Percentiles rank a stretch among this genome's conserved stretches.
These are phyloP conservation scores for Achatina immaculata DNA, from an alignment of 1,140 invertebrate genomes.

Conservation along the genomic window DNA sequence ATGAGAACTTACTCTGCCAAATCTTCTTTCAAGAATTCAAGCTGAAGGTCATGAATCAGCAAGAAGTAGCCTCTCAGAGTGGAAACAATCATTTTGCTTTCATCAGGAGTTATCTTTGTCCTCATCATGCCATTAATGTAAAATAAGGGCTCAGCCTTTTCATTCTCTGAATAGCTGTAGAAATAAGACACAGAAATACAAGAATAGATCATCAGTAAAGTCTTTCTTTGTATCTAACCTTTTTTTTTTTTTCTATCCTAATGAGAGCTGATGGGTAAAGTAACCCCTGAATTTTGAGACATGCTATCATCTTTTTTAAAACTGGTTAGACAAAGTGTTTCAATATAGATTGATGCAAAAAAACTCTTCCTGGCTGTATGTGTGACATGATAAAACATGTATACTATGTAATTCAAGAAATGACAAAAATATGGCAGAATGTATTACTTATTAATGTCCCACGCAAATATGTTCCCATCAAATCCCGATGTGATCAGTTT, in stretches of 20 bases:
- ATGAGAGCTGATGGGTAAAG: too few relatives aligned
- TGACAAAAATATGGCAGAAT: not conserved
- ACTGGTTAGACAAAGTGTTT: too few relatives aligned
- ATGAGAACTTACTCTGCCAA: conserved; percentile 75
- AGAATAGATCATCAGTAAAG: not conserved
- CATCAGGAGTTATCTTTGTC: conserved; percentile 86
- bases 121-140: conserved; percentile 88
- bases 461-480: conserved; percentile 93
- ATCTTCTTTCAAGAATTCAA: conserved; percentile 83
- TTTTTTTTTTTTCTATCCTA: too few relatives aligned
- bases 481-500: conserved; percentile 91
- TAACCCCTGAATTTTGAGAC: too few relatives aligned
- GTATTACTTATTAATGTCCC: conserved; percentile 89
- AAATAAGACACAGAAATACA: not conserved
- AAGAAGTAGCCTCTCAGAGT: conserved; percentile 91
- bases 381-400: too few relatives aligned
- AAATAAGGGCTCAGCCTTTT: conserved; percentile 85
- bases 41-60: conserved; percentile 88
- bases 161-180: conserved; percentile 80
- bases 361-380: too few relatives aligned
- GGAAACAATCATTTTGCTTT: conserved; percentile 88
- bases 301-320: too few relatives aligned
- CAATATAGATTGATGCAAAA: too few relatives aligned
- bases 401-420: too few relatives aligned
- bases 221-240: too few relatives aligned